Conservation (phyloP, 1,140 invertebrate species). For the Hormaphis cornu region DNA sequence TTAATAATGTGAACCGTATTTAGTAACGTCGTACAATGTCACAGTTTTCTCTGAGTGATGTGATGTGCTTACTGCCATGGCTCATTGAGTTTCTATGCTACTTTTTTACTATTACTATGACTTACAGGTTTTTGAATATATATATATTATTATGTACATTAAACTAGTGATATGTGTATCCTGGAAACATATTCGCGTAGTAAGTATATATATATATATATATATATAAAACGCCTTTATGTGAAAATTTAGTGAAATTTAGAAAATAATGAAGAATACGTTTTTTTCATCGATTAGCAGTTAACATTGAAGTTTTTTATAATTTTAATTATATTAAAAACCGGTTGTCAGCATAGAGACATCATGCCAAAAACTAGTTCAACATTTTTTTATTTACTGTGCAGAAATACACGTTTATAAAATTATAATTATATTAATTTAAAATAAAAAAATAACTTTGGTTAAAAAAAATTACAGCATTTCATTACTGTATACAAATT, state of each 20-base stretch:
- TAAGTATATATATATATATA: no score
- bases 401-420: neutral
- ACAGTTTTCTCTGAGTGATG: no score
- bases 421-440: neutral
- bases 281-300: neutral
- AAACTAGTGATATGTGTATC: neutral
- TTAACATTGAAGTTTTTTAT: neutral
- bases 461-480: no score
- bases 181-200: neutral
- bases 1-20: no score
- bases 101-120: no score
- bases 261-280: neutral
- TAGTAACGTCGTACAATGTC: no score
- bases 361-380: neutral
- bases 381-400: neutral
- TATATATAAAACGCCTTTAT: neutral
- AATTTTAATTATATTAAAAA: conserved; percentile 15
- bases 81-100: no score
- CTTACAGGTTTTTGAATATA: no score
- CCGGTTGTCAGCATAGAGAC: neutral
- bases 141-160: no score
- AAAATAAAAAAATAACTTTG: no score
- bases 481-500: no score
- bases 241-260: conserved; percentile 10
- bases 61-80: no score